Percentiles rank a stretch among this genome's conserved stretches.
Evolutionary conservation across 37 sponge, comb jelly and placozoan genomes (phyloP).

Genomic region (Cladorhizidae sp.): DNA sequence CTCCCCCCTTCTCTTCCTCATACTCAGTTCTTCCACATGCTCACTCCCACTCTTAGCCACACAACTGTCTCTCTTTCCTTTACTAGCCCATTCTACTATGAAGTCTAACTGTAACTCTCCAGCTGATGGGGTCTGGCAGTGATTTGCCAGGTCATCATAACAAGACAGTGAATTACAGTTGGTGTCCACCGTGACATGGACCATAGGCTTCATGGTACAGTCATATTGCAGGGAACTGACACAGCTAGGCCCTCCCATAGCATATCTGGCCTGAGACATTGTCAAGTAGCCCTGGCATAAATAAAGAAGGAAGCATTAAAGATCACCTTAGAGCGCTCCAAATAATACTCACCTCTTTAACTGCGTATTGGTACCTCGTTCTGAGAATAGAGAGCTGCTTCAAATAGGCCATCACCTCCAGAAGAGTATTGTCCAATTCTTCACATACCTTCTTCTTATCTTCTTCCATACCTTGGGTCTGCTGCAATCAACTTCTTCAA

Average conservation of each 20-base stretch:
- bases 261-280: constrained; percentile 64
- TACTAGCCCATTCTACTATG: constrained; percentile 9
- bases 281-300: constrained; percentile 60
- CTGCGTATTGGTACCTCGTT: constrained; percentile 9
- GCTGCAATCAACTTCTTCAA: no score
- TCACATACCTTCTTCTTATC: constrained; percentile 14
- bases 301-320: background rate
- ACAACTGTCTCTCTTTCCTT: background rate
- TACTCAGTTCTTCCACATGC: background rate
- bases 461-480: no score
- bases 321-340: background rate
- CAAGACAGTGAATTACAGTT: background rate
- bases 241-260: constrained; percentile 61
- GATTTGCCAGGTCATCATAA: background rate
- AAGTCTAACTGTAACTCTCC: background rate
- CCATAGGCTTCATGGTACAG: constrained; percentile 48
- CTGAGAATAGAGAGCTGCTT: constrained; percentile 51
- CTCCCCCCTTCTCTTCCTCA: background rate
- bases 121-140: background rate
- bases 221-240: constrained; percentile 75
- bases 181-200: background rate
- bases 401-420: constrained; percentile 51
- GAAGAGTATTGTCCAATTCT: constrained; percentile 41
- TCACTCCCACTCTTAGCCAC: background rate
- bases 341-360: constrained; percentile 41